Percentiles rank a stretch among this genome's conserved stretches.
These are phyloP conservation scores for Megamerina dolium DNA, from an alignment of 2,888 invertebrate species.

Conservation along the genomic window DNA sequence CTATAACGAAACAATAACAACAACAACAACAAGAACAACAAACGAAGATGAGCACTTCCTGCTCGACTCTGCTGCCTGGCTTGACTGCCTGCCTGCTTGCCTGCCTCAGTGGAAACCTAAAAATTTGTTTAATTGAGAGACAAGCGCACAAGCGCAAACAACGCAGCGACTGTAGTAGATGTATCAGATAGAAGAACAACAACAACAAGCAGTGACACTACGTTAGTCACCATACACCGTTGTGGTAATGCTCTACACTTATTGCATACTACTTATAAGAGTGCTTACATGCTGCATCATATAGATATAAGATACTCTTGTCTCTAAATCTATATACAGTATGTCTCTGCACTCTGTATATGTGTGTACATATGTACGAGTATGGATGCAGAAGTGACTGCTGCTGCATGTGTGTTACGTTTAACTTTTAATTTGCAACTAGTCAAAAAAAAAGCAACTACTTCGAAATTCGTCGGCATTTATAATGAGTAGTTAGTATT, in stretches of 20 bases:
- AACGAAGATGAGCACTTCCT: conserved; percentile 13
- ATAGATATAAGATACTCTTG: neutral
- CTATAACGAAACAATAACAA: neutral
- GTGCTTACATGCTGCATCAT: neutral
- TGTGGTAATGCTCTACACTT: too few species aligned
- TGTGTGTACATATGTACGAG: too few species aligned
- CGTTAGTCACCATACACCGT: too few species aligned
- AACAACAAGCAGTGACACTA: too few species aligned
- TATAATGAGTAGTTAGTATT: too few species aligned
- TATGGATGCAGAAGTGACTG: neutral
- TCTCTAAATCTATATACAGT: too few species aligned
- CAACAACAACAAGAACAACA: conserved; percentile 7
- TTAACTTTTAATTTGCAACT: conserved; percentile 41
- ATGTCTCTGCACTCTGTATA: too few species aligned
- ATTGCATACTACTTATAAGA: neutral
- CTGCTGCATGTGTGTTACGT: conserved; percentile 32
- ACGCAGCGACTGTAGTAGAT: neutral
- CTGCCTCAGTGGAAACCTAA: neutral
- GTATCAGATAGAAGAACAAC: neutral
- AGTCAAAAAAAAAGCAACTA: too few species aligned
- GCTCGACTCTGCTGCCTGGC: too few species aligned
- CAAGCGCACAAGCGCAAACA: neutral
- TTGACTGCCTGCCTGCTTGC: neutral
- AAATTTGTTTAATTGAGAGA: conserved; percentile 14
- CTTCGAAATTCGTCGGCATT: too few species aligned